Percentiles rank a stretch among this genome's conserved stretches.
These are phyloP conservation scores for Azemiops feae DNA, from an alignment of 2,113 vertebrate genomes.

Conservation along the genomic window DNA sequence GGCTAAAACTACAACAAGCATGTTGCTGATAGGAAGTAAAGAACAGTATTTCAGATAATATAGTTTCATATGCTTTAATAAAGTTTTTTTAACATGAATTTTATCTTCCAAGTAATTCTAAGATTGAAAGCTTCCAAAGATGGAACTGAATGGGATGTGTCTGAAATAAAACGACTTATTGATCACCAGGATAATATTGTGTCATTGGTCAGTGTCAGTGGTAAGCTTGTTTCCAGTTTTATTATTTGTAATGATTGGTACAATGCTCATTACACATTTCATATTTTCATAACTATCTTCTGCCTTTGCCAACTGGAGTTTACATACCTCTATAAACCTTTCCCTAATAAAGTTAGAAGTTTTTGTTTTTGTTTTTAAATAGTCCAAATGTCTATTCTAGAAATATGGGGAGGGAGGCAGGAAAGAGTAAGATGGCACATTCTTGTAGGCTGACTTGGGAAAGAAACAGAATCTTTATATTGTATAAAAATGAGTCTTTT, in stretches of 20 bases:
- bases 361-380: not conserved
- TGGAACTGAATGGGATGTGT: conserved; percentile 68
- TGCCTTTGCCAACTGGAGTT: not conserved
- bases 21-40: not conserved
- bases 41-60: not conserved
- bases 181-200: conserved; percentile 91
- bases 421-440: not conserved
- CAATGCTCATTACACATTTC: not conserved
- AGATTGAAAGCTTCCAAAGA: conserved; percentile 71
- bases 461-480: not conserved
- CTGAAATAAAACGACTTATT: conserved; percentile 78
- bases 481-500: not conserved
- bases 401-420: not conserved
- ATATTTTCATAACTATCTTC: not conserved
- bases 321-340: not conserved
- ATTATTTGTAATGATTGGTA: conserved; percentile 17
- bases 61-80: not conserved
- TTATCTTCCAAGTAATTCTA: conserved; percentile 83
- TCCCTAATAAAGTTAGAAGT: not conserved
- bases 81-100: conserved; percentile 26
- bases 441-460: not conserved
- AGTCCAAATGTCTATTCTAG: not conserved
- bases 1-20: not conserved
- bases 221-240: conserved; percentile 64
- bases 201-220: conserved; percentile 82